Evolutionary conservation across 2,113 vertebrate species (phyloP), one percentile per base, ranked within the genome.

Genomic region (Ceuthmochares aereus): DNA sequence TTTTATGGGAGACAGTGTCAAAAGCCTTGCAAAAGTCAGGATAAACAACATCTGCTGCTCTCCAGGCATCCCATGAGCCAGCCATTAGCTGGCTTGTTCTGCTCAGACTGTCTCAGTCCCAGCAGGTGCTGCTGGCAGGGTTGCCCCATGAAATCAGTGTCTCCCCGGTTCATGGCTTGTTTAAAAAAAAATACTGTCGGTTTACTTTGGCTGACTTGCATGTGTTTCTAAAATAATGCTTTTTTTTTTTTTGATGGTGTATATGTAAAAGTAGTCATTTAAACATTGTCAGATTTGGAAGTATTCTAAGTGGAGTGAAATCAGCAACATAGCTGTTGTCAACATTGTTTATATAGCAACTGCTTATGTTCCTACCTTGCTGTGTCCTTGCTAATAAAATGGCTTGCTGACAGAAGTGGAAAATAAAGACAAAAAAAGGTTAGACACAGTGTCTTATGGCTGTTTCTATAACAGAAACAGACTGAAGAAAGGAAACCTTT

Each of bases 41-140:
- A 27, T 77, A 84, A 95, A 81, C 80, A 89, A 47, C 81, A 89
- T 74, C 91, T 87, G 95, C 83, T 86, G 29, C 67, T 86, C 11
- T 89, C 22, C 51, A 80, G 76, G 86, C 72, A 83, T 21, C 43
- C 40, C 51, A 32, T 0, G 5, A 80, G 70, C 12, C 40, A 29
- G 14, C 73, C 45, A n/a, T 79, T 70, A 80, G 40, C 55, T 55
- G 32, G 5, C 72, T 36, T 93, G 40, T 52, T 82, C 69, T 79
- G 47, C 70, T 58, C 29, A 14, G 66, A 22, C 34, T 62, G 14
- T 62, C 67, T 90, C 59, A 62, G 42, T 86, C 59, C 23, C 68
- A 93, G 83, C 83, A 90, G 76, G 73, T 77, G 52, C 83, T 80
- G 25, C 32, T 92, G 90, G 47, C 52, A 40, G 32, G 32, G 26